Conservation (phyloP, 2,888 invertebrate genomes). For the Proisotoma minuta region DNA sequence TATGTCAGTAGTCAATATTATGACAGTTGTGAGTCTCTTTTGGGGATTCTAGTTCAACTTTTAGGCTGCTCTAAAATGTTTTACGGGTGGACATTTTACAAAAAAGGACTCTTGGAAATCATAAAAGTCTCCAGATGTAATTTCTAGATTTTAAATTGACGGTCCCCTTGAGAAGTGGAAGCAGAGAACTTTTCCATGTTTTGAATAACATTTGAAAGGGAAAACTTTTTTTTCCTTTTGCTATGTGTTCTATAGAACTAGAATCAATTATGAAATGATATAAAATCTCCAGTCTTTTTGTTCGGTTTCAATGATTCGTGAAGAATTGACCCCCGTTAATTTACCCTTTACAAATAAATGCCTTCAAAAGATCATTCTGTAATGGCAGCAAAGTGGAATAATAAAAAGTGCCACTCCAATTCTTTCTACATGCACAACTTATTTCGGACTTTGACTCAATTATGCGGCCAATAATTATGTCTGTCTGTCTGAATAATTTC, state of each 20-base stretch:
- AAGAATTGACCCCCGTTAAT: background rate
- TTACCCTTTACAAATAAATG: slow-evolving; percentile 5
- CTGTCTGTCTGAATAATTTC: no score
- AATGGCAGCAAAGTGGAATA: slow-evolving; percentile 3
- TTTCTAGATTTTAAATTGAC: background rate
- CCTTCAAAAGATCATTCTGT: slow-evolving; percentile 4
- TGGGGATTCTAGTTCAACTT: slow-evolving; percentile 16
- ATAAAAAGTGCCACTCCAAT: no score
- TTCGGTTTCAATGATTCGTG: slow-evolving; percentile 1
- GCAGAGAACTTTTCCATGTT: no score
- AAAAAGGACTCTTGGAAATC: slow-evolving; percentile 1
- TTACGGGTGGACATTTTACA: slow-evolving; percentile 24
- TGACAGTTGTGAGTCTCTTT: slow-evolving; percentile 16
- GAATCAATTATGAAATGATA: no score
- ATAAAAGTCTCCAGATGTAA: background rate
- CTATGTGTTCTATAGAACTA: no score
- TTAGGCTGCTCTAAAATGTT: slow-evolving; percentile 22
- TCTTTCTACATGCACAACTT: no score
- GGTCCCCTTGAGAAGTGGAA: background rate
- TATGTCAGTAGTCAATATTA: slow-evolving; percentile 21
- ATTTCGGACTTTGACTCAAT: no score
- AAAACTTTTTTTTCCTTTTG: no score
- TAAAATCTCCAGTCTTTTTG: no score
- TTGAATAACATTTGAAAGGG: no score
- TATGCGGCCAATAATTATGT: no score